These are phyloP conservation scores for Phylloscopus trochiloides DNA, from an alignment of 2,113 vertebrate species.

Conservation along the genomic window DNA sequence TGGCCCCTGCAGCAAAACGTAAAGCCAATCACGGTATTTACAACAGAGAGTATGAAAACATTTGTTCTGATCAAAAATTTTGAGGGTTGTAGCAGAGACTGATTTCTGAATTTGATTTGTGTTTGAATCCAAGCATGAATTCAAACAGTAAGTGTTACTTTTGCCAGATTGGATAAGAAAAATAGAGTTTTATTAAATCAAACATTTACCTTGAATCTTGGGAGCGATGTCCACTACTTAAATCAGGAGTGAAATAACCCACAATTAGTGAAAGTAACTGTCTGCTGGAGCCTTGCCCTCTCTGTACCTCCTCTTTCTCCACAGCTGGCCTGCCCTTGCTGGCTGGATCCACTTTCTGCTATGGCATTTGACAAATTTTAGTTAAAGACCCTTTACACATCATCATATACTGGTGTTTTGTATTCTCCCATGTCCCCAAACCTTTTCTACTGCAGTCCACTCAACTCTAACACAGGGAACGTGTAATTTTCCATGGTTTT, in stretches of 20 bases:
- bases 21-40: background rate
- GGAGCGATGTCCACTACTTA: background rate
- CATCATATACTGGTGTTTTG: background rate
- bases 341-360: background rate
- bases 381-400: accelerated
- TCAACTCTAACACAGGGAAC: background rate
- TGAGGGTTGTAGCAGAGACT: background rate
- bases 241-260: background rate
- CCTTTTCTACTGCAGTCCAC: background rate
- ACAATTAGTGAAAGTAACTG: background rate
- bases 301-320: background rate
- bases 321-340: background rate
- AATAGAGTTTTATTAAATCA: background rate
- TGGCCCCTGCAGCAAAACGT: background rate
- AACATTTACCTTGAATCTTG: background rate
- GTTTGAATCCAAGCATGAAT: background rate
- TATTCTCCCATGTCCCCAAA: background rate
- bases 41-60: background rate
- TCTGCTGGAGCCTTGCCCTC: background rate
- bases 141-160: background rate
- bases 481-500: accelerated
- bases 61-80: background rate
- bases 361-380: background rate
- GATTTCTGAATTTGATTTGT: background rate
- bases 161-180: background rate